Evolutionary conservation across 2,888 invertebrate genomes (phyloP).

Genomic region (Phyllotreta striolata): DNA sequence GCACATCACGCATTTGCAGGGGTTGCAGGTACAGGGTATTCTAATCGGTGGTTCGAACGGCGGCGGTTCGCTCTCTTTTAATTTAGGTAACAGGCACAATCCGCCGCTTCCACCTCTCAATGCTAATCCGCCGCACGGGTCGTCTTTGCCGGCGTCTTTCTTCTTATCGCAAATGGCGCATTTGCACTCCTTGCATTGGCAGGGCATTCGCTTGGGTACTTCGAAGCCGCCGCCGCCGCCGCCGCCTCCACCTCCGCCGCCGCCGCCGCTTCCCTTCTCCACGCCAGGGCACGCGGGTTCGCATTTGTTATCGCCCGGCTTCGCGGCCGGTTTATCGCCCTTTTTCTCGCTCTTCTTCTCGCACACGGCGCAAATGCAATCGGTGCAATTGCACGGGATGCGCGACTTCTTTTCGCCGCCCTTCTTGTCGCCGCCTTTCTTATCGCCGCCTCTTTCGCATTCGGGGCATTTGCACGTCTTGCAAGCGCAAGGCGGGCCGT

Average conservation of each 20-base stretch:
- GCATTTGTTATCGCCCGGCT: not conserved
- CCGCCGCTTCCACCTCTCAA: not conserved
- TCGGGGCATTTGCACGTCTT: not conserved
- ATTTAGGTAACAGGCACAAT: not conserved
- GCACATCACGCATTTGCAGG: conserved; percentile 41
- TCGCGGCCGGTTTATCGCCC: conserved; percentile 3
- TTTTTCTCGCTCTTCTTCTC: not conserved
- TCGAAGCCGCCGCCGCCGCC: conserved; percentile 25
- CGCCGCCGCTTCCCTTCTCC: too few relatives aligned
- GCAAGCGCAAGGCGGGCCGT: not conserved
- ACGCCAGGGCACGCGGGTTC: too few relatives aligned
- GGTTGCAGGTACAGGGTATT: conserved; percentile 34
- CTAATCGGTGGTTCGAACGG: conserved; percentile 37
- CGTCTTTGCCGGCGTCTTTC: not conserved
- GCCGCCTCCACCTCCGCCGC: too few relatives aligned
- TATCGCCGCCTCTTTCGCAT: not conserved
- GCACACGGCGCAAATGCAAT: conserved; percentile 23
- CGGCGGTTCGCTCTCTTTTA: conserved; percentile 26
- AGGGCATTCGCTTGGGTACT: conserved; percentile 32
- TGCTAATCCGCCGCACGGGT: not conserved
- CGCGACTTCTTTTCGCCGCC: conserved; percentile 31
- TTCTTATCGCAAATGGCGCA: conserved; percentile 35
- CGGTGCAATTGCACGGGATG: conserved; percentile 27
- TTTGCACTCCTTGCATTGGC: conserved; percentile 37
- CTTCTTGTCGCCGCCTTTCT: conserved; percentile 26